These are phyloP conservation scores for Tenthredo livida DNA, from an alignment of 2,888 invertebrate species.

Conservation along the genomic window DNA sequence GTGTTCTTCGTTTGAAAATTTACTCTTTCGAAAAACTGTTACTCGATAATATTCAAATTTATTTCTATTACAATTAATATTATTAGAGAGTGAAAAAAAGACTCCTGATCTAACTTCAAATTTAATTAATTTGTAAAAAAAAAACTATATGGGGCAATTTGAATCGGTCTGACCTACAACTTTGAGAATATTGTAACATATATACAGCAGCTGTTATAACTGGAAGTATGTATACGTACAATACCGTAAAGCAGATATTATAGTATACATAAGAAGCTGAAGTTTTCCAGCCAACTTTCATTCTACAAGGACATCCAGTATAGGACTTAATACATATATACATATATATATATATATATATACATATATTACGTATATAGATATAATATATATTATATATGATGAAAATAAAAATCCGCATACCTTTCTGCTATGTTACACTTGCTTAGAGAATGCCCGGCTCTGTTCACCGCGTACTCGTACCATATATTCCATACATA, in stretches of 20 bases:
- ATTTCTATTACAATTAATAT: no score
- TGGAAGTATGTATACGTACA: no score
- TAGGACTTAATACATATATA: conserved; percentile 54
- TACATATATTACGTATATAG: not conserved
- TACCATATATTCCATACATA: not conserved
- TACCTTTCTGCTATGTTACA: conserved; percentile 45
- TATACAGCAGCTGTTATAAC: not conserved
- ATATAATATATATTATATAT: not conserved
- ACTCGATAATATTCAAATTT: no score
- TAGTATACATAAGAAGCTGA: not conserved
- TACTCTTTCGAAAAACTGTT: no score
- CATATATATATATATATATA: not conserved
- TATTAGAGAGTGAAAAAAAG: no score
- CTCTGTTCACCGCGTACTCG: conserved; percentile 17
- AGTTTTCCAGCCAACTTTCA: conserved; percentile 72
- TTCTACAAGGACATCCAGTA: conserved; percentile 73
- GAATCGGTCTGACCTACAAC: no score
- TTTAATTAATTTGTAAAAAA: no score
- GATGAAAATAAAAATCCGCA: conserved; percentile 31
- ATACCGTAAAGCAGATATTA: not conserved
- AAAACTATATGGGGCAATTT: no score
- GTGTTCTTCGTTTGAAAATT: no score
- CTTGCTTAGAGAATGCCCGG: conserved; percentile 46
- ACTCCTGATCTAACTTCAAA: no score
- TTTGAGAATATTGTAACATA: not conserved